A percentile compares a stretch with the other conserved stretches of the same genome.
Conservation (phyloP, 2,888 invertebrate genomes). For the Phortica magna region DNA sequence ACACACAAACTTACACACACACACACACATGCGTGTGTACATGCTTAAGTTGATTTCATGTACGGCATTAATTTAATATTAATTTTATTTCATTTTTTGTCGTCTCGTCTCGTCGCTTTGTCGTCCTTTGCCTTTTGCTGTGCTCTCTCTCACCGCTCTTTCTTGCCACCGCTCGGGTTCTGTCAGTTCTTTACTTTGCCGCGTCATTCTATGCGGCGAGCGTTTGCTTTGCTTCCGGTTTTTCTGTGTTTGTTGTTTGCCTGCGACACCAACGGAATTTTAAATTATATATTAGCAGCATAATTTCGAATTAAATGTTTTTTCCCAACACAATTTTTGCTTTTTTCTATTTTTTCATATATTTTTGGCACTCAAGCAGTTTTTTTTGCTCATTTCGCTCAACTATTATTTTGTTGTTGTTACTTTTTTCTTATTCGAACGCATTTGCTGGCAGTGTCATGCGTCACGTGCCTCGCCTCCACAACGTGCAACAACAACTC, state of each 20-base stretch:
- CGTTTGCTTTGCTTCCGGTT: conserved; percentile 33
- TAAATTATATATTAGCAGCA: conserved; percentile 65
- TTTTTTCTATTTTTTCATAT: conserved; percentile 1
- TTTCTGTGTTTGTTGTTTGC: conserved; percentile 46
- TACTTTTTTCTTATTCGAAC: conserved; percentile 9
- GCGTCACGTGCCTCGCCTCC: background rate
- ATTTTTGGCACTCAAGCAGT: background rate
- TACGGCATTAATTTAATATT: conserved; percentile 73
- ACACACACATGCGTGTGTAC: conserved; percentile 42
- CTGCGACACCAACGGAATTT: conserved; percentile 62
- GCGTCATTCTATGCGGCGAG: conserved; percentile 52
- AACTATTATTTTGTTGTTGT: conserved; percentile 4
- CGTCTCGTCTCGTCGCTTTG: conserved; percentile 35
- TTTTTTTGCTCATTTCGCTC: background rate
- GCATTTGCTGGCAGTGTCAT: background rate
- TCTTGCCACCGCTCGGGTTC: conserved; percentile 61
- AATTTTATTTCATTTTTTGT: conserved; percentile 63
- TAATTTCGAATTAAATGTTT: conserved; percentile 67
- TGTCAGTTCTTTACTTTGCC: conserved; percentile 52
- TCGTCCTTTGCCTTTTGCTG: conserved; percentile 38
- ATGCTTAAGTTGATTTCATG: conserved; percentile 57
- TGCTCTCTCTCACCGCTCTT: conserved; percentile 38
- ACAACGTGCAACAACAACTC: background rate
- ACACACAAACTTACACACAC: background rate
- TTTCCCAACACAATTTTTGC: conserved; percentile 34